These are phyloP conservation scores for Sepioteuthis lessoniana DNA, from an alignment of 2,888 invertebrate species.

Conservation along the genomic window DNA sequence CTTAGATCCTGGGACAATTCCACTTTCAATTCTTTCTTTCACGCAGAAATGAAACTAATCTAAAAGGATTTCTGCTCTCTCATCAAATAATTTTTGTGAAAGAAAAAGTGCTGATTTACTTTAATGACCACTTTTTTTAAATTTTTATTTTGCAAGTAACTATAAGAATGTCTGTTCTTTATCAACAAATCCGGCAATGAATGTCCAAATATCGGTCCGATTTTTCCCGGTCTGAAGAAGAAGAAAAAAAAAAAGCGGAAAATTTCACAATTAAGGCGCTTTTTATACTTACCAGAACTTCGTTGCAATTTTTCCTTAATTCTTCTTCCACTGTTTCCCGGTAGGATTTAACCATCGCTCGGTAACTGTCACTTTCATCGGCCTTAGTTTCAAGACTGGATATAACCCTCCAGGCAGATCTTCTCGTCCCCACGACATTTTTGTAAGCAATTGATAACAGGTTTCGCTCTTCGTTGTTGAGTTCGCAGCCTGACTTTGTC, in stretches of 20 bases:
- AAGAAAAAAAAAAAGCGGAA: not conserved
- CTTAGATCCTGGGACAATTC: too few relatives aligned
- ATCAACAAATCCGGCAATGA: not conserved
- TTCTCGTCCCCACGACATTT: constrained; percentile 98
- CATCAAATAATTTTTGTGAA: not conserved
- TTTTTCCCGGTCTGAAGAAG: not conserved
- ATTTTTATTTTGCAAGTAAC: too few relatives aligned
- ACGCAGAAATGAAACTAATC: too few relatives aligned
- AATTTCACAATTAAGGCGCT: not conserved
- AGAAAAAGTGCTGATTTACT: not conserved
- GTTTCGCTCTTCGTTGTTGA: constrained; percentile 98
- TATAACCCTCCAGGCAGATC: constrained; percentile 98
- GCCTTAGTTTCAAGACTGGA: constrained; percentile 99
- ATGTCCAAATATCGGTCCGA: not conserved
- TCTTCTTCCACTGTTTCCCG: constrained; percentile 99
- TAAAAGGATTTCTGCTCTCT: too few relatives aligned
- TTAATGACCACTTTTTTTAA: not conserved
- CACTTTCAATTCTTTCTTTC: too few relatives aligned
- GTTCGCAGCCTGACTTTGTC: constrained; percentile 93
- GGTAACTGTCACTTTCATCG: constrained; percentile 86
- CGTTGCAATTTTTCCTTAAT: constrained; percentile 98
- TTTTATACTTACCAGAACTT: constrained; percentile 89
- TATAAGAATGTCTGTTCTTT: not conserved
- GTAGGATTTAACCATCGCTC: constrained; percentile 99
- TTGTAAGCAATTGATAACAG: constrained; percentile 98